These are phyloP conservation scores for Drosophila nr. perissopoda DNA, from an alignment of 2,888 invertebrate species.

Conservation along the genomic window DNA sequence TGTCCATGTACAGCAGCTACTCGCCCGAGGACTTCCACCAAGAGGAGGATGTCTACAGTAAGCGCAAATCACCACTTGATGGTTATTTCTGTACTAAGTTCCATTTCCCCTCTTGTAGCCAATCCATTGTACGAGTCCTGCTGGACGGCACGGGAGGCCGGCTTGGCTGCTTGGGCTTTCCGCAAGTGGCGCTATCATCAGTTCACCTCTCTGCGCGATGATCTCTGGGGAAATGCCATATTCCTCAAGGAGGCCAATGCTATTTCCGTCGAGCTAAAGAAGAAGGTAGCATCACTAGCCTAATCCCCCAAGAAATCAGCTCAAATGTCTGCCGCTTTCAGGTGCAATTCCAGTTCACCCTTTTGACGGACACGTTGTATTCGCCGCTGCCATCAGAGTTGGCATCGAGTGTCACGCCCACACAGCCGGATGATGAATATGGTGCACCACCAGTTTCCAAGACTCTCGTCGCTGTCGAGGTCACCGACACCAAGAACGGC, in stretches of 20 bases:
- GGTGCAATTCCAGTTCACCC: conserved; percentile 99
- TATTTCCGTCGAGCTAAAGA: conserved; percentile 99
- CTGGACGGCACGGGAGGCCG: conserved; percentile 98
- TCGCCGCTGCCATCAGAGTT: conserved; percentile 97
- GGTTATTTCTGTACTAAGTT: not conserved
- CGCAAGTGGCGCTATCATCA: conserved; percentile 99
- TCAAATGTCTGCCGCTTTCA: conserved; percentile 38
- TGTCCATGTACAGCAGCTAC: conserved; percentile 98
- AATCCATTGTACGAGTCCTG: conserved; percentile 98
- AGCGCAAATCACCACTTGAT: conserved; percentile 76
- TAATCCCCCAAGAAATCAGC: conserved; percentile 1
- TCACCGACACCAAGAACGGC: conserved; percentile 99
- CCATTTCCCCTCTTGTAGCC: conserved; percentile 87
- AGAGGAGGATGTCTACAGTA: conserved; percentile 97
- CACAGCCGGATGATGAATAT: conserved; percentile 91
- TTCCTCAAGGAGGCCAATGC: conserved; percentile 99
- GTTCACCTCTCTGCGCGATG: conserved; percentile 98
- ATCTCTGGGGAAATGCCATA: conserved; percentile 99
- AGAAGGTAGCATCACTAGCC: conserved; percentile 89
- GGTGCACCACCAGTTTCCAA: conserved; percentile 93
- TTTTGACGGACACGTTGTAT: conserved; percentile 98
- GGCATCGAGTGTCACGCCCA: conserved; percentile 86
- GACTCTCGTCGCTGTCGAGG: conserved; percentile 99
- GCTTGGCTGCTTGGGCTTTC: conserved; percentile 97
- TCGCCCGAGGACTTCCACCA: conserved; percentile 97